These are phyloP conservation scores for Plagiodera versicolora DNA, from an alignment of 2,888 invertebrate genomes.

Conservation along the genomic window DNA sequence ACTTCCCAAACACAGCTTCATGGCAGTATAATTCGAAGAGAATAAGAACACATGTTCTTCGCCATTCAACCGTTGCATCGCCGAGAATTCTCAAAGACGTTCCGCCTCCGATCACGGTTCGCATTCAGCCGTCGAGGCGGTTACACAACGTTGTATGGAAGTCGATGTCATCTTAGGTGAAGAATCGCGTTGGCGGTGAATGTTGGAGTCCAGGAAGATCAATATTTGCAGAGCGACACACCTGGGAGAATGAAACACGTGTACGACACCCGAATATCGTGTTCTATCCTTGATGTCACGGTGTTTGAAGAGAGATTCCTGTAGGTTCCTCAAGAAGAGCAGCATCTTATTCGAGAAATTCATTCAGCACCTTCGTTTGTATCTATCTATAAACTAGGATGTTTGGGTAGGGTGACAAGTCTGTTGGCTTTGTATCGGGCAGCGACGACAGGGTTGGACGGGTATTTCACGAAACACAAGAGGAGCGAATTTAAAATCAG, in stretches of 20 bases:
- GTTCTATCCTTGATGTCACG: neutral
- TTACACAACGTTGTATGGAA: constrained; percentile 27
- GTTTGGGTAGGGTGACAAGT: no score
- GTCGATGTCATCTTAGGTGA: constrained; percentile 22
- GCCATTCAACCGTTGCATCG: constrained; percentile 11
- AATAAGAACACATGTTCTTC: constrained; percentile 20
- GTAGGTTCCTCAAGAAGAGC: no score
- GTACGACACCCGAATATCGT: constrained; percentile 16
- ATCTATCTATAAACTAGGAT: no score
- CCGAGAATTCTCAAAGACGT: constrained; percentile 12
- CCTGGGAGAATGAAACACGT: constrained; percentile 33
- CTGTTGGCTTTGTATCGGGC: no score
- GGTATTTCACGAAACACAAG: no score
- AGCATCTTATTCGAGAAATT: no score
- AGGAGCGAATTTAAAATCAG: no score
- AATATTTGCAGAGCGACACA: constrained; percentile 37
- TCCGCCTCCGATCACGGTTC: constrained; percentile 3
- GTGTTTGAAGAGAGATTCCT: neutral
- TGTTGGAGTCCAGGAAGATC: constrained; percentile 30
- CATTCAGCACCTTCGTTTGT: no score
- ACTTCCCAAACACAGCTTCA: constrained; percentile 26
- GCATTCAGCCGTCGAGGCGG: constrained; percentile 12
- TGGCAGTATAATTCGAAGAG: constrained; percentile 20
- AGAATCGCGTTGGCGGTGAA: constrained; percentile 28
- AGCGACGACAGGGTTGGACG: no score